These are phyloP conservation scores for Zosterops hypoxanthus DNA, from an alignment of 2,113 vertebrate genomes.

Conservation along the genomic window DNA sequence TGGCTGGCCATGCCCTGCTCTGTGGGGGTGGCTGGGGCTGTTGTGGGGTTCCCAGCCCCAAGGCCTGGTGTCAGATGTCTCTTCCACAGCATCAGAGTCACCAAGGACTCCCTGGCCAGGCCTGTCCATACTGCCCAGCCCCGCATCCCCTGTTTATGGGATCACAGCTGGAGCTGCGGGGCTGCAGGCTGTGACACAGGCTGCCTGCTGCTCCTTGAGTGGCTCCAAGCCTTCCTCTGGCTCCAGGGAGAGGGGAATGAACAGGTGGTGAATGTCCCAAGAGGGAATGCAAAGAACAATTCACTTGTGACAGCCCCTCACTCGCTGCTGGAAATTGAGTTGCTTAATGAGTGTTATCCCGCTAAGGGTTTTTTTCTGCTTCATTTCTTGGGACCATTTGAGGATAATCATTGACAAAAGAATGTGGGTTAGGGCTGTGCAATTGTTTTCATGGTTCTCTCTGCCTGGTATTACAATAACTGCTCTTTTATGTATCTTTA, in stretches of 20 bases:
- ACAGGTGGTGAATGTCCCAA: slow-evolving; percentile 34
- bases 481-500: neutral
- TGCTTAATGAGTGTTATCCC: slow-evolving; percentile 32
- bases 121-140: rapidly evolving
- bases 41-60: rapidly evolving
- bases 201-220: neutral
- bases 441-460: neutral
- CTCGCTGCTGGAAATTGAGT: neutral
- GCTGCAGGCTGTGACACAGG: neutral
- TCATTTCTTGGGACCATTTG: slow-evolving; percentile 37
- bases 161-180: rapidly evolving
- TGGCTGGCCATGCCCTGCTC: rapidly evolving
- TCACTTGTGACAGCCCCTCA: neutral
- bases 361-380: slow-evolving; percentile 25
- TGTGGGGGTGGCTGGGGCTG: rapidly evolving
- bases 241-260: neutral
- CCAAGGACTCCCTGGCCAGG: rapidly evolving
- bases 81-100: rapidly evolving
- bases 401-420: slow-evolving; percentile 14
- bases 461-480: neutral
- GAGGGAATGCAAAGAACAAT: neutral
- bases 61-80: rapidly evolving
- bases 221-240: neutral
- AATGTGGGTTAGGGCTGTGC: neutral
- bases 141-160: rapidly evolving